Base-by-base conservation (phyloP, 1,140 invertebrate genomes). In the Pseudoatta argentina region DNA sequence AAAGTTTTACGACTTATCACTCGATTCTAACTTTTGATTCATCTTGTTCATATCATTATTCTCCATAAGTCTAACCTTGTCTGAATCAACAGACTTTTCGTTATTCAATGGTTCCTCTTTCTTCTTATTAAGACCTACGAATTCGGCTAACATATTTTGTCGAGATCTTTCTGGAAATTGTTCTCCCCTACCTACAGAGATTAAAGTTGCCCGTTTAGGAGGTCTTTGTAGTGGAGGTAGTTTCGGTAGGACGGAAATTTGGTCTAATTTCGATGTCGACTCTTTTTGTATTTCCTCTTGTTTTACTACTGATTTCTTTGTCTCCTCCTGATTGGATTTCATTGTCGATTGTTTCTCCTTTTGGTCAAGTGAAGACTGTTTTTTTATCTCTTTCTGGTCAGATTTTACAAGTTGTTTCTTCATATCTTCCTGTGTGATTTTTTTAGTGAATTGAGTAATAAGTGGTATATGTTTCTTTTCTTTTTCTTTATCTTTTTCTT, bases 361-460 rank as follows among this genome's bases (percentile, higher is more conserved):
- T 39, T 39, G 34, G 6, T 39, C 34, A 0, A 0, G 34, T 39
- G 34, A 1, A 6, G 6, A 39, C 34, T 39, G 34, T 39, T 39
- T 39, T 39, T 91, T 91, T 4, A 67, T 30, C 12, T 78, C 75
- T 8, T 78, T 44, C 18, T 64, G 39, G 0, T 51, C 24, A 27
- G 75, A 79, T 34, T 57, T 64, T 8, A 39, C 77, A 18, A 95
- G 87, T 77, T 96, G 95, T 86, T 95, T 95, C 81, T 95, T 92
- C 93, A 94, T 94, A 44, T 96, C 95, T 63, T 95, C 95, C n/a
- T 94, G 93, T 0, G 94, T 94, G 18, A 96, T 92, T 21, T 95
- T 96, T 77, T 96, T 96, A 14, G 96, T 95, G 88, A 96, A 97
- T 79, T 96, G 95, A 7, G 96, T 96, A 10, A 97, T 96, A 2